A percentile compares a stretch with the other conserved stretches of the same genome.
These are phyloP conservation scores for Electrophaes corylata DNA, from an alignment of 2,888 invertebrate species.

Conservation along the genomic window DNA sequence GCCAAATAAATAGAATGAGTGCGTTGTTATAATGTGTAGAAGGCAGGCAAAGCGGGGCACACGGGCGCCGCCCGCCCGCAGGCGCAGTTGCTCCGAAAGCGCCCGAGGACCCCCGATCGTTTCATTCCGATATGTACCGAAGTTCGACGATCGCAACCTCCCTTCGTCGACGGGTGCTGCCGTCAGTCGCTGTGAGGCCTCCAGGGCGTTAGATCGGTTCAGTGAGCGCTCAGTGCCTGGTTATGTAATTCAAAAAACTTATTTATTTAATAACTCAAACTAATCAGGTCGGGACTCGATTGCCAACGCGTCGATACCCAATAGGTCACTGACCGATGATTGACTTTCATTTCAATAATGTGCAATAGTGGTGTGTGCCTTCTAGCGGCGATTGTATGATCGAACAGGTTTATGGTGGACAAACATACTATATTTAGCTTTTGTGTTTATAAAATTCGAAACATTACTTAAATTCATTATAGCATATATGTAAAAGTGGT, in stretches of 20 bases:
- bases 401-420: conserved; percentile 73
- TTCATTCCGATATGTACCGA: conserved; percentile 78
- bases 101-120: conserved; percentile 80
- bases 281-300: conserved; percentile 51
- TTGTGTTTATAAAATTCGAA: background rate
- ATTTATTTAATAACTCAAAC: conserved; percentile 78
- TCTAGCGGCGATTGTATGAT: conserved; percentile 69
- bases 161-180: conserved; percentile 79
- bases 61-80: conserved; percentile 78
- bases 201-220: conserved; percentile 78
- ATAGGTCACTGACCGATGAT: conserved; percentile 36
- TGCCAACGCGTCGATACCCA: conserved; percentile 45
- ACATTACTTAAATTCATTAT: background rate
- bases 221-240: conserved; percentile 69
- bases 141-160: conserved; percentile 79
- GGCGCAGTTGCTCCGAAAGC: conserved; percentile 79
- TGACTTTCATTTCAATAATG: conserved; percentile 50
- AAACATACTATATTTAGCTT: conserved; percentile 45
- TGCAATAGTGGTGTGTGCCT: conserved; percentile 76
- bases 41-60: conserved; percentile 65
- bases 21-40: conserved; percentile 62
- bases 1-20: conserved; percentile 67
- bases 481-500: background rate
- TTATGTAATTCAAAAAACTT: conserved; percentile 82
- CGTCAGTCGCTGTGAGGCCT: conserved; percentile 81